phyloP scores from a whole-genome alignment of 2,797 vertebrate species.

The Remorina albescens region DNA sequence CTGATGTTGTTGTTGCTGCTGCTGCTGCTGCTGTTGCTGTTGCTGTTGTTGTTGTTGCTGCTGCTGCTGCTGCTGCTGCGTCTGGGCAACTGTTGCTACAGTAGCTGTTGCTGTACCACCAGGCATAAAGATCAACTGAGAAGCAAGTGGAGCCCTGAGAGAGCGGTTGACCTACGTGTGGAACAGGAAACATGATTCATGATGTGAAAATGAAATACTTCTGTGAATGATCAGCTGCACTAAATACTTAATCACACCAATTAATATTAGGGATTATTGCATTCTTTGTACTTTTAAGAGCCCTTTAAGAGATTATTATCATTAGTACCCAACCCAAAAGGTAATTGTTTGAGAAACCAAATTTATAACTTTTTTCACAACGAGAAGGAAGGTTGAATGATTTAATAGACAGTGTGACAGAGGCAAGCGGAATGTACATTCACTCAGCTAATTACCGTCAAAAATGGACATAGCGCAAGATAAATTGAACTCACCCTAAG shows the following conservation, averaged over 20 bases:
- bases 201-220: not conserved
- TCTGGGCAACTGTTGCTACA: conserved; percentile 85
- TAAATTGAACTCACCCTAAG: conserved; percentile 89
- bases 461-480: not conserved
- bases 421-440: not conserved
- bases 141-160: conserved; percentile 91
- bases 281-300: not conserved
- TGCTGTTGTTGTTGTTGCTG: conserved; percentile 71
- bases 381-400: not conserved
- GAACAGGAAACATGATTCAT: conserved; percentile 22
- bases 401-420: not conserved
- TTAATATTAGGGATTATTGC: not conserved
- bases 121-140: conserved; percentile 99
- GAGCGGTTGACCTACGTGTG: conserved; percentile 84
- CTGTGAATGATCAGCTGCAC: not conserved
- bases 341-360: not conserved
- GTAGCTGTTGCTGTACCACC: conserved; percentile 95
- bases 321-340: not conserved
- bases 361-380: not conserved
- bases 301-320: not conserved
- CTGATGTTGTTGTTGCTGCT: conserved; percentile 87
- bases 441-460: not conserved
- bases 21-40: conserved; percentile 87
- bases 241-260: too few species aligned
- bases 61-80: conserved; percentile 83